Evolutionary conservation across 2,113 vertebrate species (phyloP), one percentile per base, ranked within the genome.

Genomic region (Hippocampus comes): DNA sequence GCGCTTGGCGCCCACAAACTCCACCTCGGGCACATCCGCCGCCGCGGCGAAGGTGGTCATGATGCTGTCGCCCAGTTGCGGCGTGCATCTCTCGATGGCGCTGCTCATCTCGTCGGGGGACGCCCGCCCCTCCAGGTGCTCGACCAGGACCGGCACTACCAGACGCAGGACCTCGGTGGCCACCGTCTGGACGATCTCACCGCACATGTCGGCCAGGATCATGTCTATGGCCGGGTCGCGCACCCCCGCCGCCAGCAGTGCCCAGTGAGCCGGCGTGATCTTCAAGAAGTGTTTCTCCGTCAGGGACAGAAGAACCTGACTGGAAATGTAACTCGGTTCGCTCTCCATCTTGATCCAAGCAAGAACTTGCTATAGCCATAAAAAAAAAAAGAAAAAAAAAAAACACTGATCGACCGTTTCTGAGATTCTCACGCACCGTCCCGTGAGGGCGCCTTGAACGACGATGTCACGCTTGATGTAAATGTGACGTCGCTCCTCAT

Each of bases 121-220:
- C n/a, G 64, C 64, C n/a, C 64, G 64, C 5, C 64, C 64, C 43
- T 66, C 64, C 64, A 66, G n/a, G 64, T 66, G 64, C 64, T 66
- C 64, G 42, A 66, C 64, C 64, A 66, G 64, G 12, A 66, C 64
- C 2, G 64, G 64, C 42, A 66, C 64, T 15, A 66, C 64, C 42
- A 66, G 15, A 6, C 23, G 23, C 42, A 66, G 43, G 15, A 66
- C 64, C 43, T 66, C 64, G 2, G 64, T 66, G 64, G 64, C 64
- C 43, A 66, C 64, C 64, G 64, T 66, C 43, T 66, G 64, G n/a
- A 66, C 64, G 21, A 66, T 66, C 64, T 66, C 64, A 7, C 64
- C 43, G 14, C 64, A 66, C 64, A 66, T 66, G 43, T 66, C 64
- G 9, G 64, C 64, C n/a, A 66, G n/a, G 43, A 66, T 48, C 64